Conservation (phyloP, 1,140 invertebrate species). For the Adoxophyes honmai region DNA sequence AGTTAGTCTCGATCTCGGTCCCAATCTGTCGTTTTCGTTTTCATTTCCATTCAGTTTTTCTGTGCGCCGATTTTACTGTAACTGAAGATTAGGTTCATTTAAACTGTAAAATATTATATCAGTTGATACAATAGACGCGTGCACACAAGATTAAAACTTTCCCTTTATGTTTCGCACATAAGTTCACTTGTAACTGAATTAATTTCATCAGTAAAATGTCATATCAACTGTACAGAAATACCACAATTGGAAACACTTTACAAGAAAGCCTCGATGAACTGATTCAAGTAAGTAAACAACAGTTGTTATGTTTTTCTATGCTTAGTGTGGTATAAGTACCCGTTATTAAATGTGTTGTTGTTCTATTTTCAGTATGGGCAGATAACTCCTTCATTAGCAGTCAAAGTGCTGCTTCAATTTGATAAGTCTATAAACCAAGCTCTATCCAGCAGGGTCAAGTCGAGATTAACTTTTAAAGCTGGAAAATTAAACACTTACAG, state of each 20-base stretch:
- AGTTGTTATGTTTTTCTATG: too few species aligned
- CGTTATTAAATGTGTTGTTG: constrained; percentile 15
- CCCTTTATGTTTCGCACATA: too few species aligned
- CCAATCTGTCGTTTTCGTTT: too few species aligned
- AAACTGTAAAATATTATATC: too few species aligned
- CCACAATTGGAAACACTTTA: constrained; percentile 96
- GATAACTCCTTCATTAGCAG: constrained; percentile 93
- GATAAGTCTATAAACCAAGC: constrained; percentile 98
- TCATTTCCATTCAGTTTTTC: too few species aligned
- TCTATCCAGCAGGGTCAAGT: constrained; percentile 94
- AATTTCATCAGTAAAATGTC: constrained; percentile 79
- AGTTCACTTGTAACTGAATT: too few species aligned
- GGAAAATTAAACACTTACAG: constrained; percentile 98
- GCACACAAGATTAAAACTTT: not conserved
- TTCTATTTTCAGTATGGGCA: constrained; percentile 91
- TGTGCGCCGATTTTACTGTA: too few species aligned
- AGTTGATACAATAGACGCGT: not conserved
- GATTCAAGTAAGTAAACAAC: constrained; percentile 48
- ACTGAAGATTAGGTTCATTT: too few species aligned
- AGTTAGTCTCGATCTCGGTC: too few species aligned
- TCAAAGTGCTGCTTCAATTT: constrained; percentile 96
- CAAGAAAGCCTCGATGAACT: constrained; percentile 88
- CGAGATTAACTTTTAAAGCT: constrained; percentile 95
- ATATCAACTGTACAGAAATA: constrained; percentile 98
- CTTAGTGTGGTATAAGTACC: constrained; percentile 6